Evolutionary conservation across 2,797 vertebrate genomes (phyloP), one percentile per base, ranked within the genome.

Genomic region (Myotis myotis): DNA sequence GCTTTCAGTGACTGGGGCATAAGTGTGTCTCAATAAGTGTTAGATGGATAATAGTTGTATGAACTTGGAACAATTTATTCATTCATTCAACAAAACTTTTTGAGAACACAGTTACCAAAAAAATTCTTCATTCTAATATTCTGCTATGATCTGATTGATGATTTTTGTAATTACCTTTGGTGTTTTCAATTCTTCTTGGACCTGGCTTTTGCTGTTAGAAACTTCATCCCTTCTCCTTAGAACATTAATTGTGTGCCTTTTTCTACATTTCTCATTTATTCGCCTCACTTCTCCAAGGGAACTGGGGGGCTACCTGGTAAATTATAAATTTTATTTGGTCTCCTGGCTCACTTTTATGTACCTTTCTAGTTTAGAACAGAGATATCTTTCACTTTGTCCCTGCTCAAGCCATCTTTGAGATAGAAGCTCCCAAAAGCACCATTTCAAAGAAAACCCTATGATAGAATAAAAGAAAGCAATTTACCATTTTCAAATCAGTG

Each of bases 401-500:
- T 76, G 15, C 33, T 92, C 66, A 97, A 87, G 13, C 4, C 44
- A 36, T 90, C 23, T 62, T 11, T 91, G 93, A 92, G 16, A 51
- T 10, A 80, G 75, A 97, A 47, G 22, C 53, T 93, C 36, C 66
- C 55, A 92, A 94, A 90, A 90, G 44, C 49, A 90, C 36, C 3
- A 9, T 94, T 96, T 94, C 66, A 92, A 84, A 93, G 75, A 87
- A 83, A 92, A 94, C 38, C 41, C 51, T 78, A 11, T 87, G 57
- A 90, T 51, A 82, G 51, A 92, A 76, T 89, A 88, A 87, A 66
- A 83, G 76, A 86, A 90, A 93, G 28, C 62, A 70, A 84, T 96
- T 95, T 93, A 47, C 68, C 74, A 89, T 93, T 96, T 95, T 88
- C 36, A 84, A 57, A 93, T 94, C 51, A 79, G 72, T 93, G 85